phyloP scores from a whole-genome alignment of 1,140 invertebrate genomes.

The Diprion similis region DNA sequence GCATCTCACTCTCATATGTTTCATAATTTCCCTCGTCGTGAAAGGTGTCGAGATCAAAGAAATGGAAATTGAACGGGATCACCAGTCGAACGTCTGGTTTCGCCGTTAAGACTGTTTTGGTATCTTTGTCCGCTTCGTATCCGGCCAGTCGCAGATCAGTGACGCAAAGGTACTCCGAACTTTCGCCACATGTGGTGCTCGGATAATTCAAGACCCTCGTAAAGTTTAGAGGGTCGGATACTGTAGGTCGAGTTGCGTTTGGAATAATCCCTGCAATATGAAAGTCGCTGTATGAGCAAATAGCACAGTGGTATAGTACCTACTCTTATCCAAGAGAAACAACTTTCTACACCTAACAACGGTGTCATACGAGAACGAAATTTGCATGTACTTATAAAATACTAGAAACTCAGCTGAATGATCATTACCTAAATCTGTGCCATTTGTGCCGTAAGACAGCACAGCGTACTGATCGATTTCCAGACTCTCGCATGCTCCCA shows the following conservation, averaged over 20 bases:
- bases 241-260: not conserved
- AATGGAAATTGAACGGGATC: not conserved
- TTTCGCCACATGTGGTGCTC: not conserved
- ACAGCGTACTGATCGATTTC: not conserved
- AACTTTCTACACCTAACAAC: no score
- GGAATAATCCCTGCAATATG: no score
- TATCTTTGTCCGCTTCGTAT: not conserved
- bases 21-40: not conserved
- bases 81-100: not conserved
- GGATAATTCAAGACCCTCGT: not conserved
- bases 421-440: not conserved
- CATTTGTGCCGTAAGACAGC: not conserved
- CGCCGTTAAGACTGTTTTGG: not conserved
- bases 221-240: not conserved
- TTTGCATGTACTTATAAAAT: not conserved
- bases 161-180: not conserved
- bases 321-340: no score
- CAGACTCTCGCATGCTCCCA: constrained; percentile 55
- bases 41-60: not conserved
- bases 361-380: not conserved
- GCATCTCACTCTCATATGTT: not conserved
- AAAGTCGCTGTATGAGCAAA: no score
- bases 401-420: not conserved
- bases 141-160: not conserved
- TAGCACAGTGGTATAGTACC: no score